Evolutionary conservation across 2,797 vertebrate species (phyloP).

Genomic region (Pristis pectinata): DNA sequence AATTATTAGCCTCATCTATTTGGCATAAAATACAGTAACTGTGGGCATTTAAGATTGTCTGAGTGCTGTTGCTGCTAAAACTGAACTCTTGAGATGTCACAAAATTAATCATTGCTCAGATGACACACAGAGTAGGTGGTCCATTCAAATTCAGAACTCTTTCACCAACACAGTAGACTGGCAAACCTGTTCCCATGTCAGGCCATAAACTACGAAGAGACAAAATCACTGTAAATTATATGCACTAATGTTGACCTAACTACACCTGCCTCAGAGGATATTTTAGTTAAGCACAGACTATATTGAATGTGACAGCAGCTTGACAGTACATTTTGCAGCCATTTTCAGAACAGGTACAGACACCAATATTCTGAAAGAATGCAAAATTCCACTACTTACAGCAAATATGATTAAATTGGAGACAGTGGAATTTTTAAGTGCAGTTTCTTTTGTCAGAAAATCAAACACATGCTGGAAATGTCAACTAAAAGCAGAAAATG

Average conservation of each 20-base stretch:
- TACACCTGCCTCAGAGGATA: not conserved
- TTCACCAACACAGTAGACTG: conserved; percentile 47
- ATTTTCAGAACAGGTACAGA: conserved; percentile 8
- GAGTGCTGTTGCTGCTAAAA: conserved; percentile 47
- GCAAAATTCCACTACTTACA: conserved; percentile 11
- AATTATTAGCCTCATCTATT: not conserved
- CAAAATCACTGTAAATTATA: conserved; percentile 44
- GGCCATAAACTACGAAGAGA: conserved; percentile 43
- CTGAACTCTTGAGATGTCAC: conserved; percentile 53
- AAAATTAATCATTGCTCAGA: conserved; percentile 65
- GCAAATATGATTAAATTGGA: not conserved
- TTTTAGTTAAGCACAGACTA: not conserved
- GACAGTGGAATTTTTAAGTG: not conserved
- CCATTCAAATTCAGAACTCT: conserved; percentile 42
- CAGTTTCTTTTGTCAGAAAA: not conserved
- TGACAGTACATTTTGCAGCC: not conserved
- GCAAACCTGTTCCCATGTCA: conserved; percentile 40
- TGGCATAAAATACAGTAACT: not conserved
- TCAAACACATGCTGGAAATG: too few species aligned
- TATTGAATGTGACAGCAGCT: conserved; percentile 1
- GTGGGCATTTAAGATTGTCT: not conserved
- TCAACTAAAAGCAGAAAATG: too few species aligned
- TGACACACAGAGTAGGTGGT: conserved; percentile 63
- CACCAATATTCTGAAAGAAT: conserved; percentile 13
- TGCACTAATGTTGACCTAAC: conserved; percentile 19